These are phyloP conservation scores for Acyrthosiphon pisum DNA, from an alignment of 1,140 invertebrate species.

Conservation along the genomic window DNA sequence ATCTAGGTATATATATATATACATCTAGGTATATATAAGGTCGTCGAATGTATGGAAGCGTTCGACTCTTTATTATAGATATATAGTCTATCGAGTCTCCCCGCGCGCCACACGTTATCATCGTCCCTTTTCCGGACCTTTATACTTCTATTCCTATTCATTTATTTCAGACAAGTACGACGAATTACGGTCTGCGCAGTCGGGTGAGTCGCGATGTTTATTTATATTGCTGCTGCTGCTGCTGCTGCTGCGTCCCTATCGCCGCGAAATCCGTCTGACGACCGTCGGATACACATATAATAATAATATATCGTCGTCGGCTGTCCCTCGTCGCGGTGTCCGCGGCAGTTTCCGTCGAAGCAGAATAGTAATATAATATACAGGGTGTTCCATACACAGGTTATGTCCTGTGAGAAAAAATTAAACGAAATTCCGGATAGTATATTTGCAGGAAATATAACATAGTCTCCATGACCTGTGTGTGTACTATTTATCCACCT, in stretches of 20 bases:
- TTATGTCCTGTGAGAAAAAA: too few species aligned
- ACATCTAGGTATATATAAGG: too few species aligned
- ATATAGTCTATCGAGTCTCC: not conserved
- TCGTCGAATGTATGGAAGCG: too few species aligned
- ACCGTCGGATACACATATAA: not conserved
- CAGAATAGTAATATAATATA: not conserved
- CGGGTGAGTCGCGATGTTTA: not conserved
- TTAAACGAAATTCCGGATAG: too few species aligned
- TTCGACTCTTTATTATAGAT: too few species aligned
- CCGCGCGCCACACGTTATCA: not conserved
- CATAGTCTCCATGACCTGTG: too few species aligned
- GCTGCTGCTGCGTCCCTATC: not conserved
- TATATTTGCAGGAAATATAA: too few species aligned
- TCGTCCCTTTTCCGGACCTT: slow-evolving; percentile 33
- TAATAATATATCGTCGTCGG: not conserved
- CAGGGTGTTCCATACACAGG: too few species aligned
- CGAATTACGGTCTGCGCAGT: not conserved
- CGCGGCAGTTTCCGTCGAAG: too few species aligned
- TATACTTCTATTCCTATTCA: not conserved
- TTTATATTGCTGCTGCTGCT: not conserved
- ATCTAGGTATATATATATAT: too few species aligned
- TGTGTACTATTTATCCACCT: too few species aligned
- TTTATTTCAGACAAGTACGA: not conserved
- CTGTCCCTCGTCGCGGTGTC: too few species aligned
- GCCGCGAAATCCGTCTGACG: not conserved